Evolutionary conservation across 2,797 vertebrate genomes (phyloP).

Genomic region (Esox lucius): DNA sequence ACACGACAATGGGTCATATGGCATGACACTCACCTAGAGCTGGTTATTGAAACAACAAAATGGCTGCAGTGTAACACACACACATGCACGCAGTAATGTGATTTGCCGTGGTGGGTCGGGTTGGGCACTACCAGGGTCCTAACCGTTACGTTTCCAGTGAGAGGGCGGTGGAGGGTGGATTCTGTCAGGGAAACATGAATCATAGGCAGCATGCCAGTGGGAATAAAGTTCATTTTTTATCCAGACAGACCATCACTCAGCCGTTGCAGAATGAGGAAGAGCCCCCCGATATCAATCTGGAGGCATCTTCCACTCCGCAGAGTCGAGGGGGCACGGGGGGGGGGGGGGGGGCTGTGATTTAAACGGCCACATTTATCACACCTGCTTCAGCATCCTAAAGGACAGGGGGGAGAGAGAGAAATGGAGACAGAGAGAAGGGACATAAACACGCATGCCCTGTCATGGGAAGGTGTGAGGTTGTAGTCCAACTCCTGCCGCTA

Average conservation of each 20-base stretch:
- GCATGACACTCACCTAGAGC: conserved; percentile 35
- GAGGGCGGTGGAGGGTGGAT: conserved; percentile 16
- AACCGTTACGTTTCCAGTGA: conserved; percentile 48
- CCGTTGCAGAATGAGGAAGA: conserved; percentile 58
- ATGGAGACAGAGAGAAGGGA: neutral
- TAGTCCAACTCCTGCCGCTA: conserved; percentile 23
- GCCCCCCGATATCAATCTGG: conserved; percentile 76
- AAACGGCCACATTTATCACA: conserved; percentile 77
- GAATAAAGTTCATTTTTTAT: conserved; percentile 79
- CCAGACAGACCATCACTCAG: conserved; percentile 78
- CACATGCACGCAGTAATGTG: conserved; percentile 32
- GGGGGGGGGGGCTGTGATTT: conserved; percentile 65
- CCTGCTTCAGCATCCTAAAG: conserved; percentile 63
- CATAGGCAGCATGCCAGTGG: conserved; percentile 59
- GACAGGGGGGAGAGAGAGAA: conserved; percentile 34
- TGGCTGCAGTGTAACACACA: conserved; percentile 28
- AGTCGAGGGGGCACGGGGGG: conserved; percentile 49
- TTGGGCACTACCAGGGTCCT: conserved; percentile 38
- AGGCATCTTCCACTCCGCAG: conserved; percentile 67
- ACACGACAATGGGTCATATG: conserved; percentile 22
- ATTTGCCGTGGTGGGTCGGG: conserved; percentile 39
- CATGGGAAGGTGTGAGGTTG: conserved; percentile 27
- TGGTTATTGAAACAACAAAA: conserved; percentile 29
- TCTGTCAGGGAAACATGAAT: conserved; percentile 61
- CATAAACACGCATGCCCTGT: conserved; percentile 53